Evolutionary conservation across 1,140 invertebrate species (phyloP), one percentile per base, ranked within the genome.

Genomic region (Ips nitidus): DNA sequence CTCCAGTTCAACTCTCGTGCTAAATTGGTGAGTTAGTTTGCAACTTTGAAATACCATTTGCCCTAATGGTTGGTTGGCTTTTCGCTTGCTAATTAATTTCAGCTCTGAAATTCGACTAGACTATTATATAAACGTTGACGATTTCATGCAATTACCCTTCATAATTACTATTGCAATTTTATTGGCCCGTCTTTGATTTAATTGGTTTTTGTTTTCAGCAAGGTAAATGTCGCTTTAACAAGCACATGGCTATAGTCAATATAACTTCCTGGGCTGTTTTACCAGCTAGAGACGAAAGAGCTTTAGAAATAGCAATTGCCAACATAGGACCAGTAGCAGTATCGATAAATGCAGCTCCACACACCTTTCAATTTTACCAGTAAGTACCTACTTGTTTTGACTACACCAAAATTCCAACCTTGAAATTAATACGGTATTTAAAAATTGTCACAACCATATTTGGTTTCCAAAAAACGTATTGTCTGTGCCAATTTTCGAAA

Each of bases 301-400:
- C 87, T 0, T 83, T 93, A 57, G 84, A 91, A 80, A 82, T 83
- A 5, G 88, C 88, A 2, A 80, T 92, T 1, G 88, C 87, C 0
- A 85, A 85, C 7, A 84, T 92, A 59, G 91, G 91, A 7, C 91
- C 91, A 0, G 81, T 93, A 41, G 88, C 90, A 8, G 87, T 87
- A 0, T 90, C 88, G 1, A 84, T 93, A 36, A 91, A 92, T 73
- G 91, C 90, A 1, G 85, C 86, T 57, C 90, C 90, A 0, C 85
- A 85, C 68, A 91, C 90, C 1, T 92, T 92, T 79, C 90, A 91
- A 74, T 81, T 92, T 2, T 93, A 92, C 73, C 86, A 89, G 87
- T 90, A 83, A 83, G 85, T 83, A 38, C 36, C 4, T 55, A 50
- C 2, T 56, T 56, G n/a, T n/a, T 55, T 55, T 7, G 1, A 4